Base-by-base conservation (phyloP, 2,888 invertebrate species). In the Xylota segnis region DNA sequence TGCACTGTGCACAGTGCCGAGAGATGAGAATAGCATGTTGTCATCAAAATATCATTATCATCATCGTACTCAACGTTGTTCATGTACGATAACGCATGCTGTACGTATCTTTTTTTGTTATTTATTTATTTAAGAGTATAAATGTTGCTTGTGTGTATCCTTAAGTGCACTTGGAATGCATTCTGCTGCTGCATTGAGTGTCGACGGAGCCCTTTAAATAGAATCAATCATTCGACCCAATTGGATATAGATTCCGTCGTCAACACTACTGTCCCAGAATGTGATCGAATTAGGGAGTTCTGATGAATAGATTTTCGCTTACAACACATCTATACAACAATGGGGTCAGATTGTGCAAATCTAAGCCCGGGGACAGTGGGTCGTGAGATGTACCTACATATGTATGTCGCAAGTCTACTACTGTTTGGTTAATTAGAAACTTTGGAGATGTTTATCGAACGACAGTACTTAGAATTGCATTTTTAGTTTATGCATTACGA, bases 31-130 rank as follows among this genome's bases (percentile, higher is more conserved):
- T 50, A 23, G 50, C 18, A 58, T 58, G 58, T 58, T 37, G 23
- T 58, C 16, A 58, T 58, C 34, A 58, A 58, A 58, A 58, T 58
- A 58, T 58, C 58, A 58, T 58, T 32, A 32, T 32, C 34, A 37
- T 37, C 58, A 34, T 16, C 32, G 6, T 58, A 3, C 32, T 32
- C 23, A 18, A 23, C 58, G 34, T 18, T 37, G 12, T 58, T 16
- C 58, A 4, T 34, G 37, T 34, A 14, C 32, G 34, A 16, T 18
- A 47, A 18, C 14, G 14, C 14, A 45, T 47, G 16, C 7, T 23
- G 23, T 23, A 23, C 3, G 23, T 23, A 23, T 23, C 23, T 23
- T 23, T 23, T 23, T 23, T 3, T 2, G 1, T 23, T 23, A 23
- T 23, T 23, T 3, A 23, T 23, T 23, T 23, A 23, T 23, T 23